Conservation (phyloP, 2,888 invertebrate species). For the Conops quadrifasciatus region DNA sequence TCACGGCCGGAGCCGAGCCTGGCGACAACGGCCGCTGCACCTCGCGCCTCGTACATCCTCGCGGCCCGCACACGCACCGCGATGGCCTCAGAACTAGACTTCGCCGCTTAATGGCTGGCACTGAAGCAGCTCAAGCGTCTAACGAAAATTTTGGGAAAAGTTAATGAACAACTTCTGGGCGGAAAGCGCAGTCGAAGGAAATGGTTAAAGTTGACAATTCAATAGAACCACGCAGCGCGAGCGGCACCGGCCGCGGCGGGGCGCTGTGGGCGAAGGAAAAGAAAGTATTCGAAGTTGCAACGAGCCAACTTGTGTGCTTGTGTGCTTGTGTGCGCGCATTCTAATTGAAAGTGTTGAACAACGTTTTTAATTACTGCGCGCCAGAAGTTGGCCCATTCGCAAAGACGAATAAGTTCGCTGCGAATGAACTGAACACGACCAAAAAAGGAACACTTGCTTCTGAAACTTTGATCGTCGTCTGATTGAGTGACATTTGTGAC, state of each 20-base stretch:
- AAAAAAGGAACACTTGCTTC: too few relatives aligned
- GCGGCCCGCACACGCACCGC: background rate
- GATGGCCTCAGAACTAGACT: constrained; percentile 5
- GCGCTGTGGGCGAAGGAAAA: background rate
- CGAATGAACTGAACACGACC: too few relatives aligned
- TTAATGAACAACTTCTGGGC: constrained; percentile 24
- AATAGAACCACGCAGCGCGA: constrained; percentile 16
- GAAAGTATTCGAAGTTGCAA: background rate
- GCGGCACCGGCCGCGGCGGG: background rate
- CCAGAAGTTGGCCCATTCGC: background rate
- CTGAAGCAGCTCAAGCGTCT: constrained; percentile 25
- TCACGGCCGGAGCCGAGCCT: background rate
- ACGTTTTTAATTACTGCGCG: background rate
- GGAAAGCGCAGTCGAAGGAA: constrained; percentile 22
- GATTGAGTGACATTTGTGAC: too few relatives aligned
- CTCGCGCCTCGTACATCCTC: background rate
- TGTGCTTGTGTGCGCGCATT: background rate
- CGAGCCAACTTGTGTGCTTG: background rate
- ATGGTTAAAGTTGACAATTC: constrained; percentile 23
- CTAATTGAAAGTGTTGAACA: constrained; percentile 4
- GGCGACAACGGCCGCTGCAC: too few relatives aligned
- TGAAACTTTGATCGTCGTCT: too few relatives aligned
- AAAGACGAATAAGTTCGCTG: background rate
- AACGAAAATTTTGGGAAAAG: constrained; percentile 26
- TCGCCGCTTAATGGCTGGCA: constrained; percentile 24